Conservation (phyloP, 2,113 vertebrate species). For the Stegastes partitus region DNA sequence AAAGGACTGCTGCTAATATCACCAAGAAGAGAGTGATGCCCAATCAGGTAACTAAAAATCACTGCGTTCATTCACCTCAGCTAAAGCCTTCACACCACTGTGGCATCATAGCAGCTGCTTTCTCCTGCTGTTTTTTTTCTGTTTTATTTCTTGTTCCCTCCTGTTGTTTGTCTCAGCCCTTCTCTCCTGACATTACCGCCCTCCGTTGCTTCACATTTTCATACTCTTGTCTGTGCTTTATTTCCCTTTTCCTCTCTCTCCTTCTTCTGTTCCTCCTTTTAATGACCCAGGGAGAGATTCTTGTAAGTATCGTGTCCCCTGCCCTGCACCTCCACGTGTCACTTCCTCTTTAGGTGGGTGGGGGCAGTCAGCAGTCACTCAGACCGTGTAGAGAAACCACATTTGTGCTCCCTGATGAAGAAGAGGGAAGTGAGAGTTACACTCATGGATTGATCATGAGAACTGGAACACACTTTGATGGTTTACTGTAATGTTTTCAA, state of each 20-base stretch:
- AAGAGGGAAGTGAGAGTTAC: slow-evolving; percentile 54
- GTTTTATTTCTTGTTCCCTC: not conserved
- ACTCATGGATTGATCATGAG: not conserved
- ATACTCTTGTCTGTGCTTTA: slow-evolving; percentile 65
- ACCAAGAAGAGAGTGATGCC: slow-evolving; percentile 96
- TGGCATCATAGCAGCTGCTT: slow-evolving; percentile 10
- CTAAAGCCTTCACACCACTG: slow-evolving; percentile 56
- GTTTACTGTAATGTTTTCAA: not conserved
- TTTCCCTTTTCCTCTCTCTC: slow-evolving; percentile 47
- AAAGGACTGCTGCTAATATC: slow-evolving; percentile 87
- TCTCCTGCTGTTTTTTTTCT: slow-evolving; percentile 8
- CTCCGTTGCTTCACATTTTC: slow-evolving; percentile 71
- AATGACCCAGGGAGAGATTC: slow-evolving; percentile 85
- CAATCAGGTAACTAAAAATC: slow-evolving; percentile 88
- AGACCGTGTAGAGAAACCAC: slow-evolving; percentile 13
- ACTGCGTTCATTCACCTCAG: not conserved
- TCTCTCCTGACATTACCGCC: slow-evolving; percentile 21
- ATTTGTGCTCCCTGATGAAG: slow-evolving; percentile 11
- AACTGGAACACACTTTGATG: slow-evolving; percentile 10
- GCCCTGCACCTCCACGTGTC: slow-evolving; percentile 58
- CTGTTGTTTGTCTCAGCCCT: slow-evolving; percentile 16
- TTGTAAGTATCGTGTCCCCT: slow-evolving; percentile 82
- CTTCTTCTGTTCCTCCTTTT: slow-evolving; percentile 40
- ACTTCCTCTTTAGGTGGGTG: slow-evolving; percentile 61
- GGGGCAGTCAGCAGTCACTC: slow-evolving; percentile 11